Evolutionary conservation across 1,140 invertebrate species (phyloP).

Genomic region (Listronotus bonariensis): DNA sequence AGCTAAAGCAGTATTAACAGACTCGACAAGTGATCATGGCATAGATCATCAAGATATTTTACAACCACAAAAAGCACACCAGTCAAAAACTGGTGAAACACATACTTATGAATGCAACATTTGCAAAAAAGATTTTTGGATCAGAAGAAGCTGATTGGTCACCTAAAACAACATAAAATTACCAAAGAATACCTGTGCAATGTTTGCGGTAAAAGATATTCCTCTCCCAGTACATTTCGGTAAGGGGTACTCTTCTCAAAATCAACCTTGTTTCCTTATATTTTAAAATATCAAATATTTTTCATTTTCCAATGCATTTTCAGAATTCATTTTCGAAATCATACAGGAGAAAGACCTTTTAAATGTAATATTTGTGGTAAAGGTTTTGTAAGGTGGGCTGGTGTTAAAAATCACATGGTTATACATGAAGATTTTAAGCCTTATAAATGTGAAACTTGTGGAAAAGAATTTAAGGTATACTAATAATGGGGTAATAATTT

Average conservation of each 20-base stretch:
- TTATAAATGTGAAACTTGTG: slow-evolving; percentile 26
- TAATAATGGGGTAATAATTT: background rate
- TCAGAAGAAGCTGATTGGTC: slow-evolving; percentile 43
- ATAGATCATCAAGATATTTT: too few relatives aligned
- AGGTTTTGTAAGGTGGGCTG: slow-evolving; percentile 49
- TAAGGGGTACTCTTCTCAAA: background rate
- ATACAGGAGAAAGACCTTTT: slow-evolving; percentile 57
- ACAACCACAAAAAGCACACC: background rate
- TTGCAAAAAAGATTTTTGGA: slow-evolving; percentile 46
- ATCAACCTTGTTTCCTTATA: too few relatives aligned
- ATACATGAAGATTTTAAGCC: slow-evolving; percentile 9
- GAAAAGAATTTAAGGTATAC: slow-evolving; percentile 18
- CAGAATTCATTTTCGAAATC: slow-evolving; percentile 52
- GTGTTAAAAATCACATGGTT: slow-evolving; percentile 34
- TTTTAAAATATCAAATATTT: too few relatives aligned
- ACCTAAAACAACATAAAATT: slow-evolving; percentile 47
- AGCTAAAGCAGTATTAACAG: too few relatives aligned
- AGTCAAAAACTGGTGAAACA: background rate
- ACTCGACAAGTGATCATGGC: too few relatives aligned
- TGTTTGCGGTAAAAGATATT: slow-evolving; percentile 44
- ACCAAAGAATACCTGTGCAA: slow-evolving; percentile 43
- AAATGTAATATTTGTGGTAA: slow-evolving; percentile 55
- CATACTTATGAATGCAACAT: slow-evolving; percentile 39
- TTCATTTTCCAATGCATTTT: slow-evolving; percentile 20
- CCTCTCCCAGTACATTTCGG: slow-evolving; percentile 39